Conservation (phyloP, 2,113 vertebrate species). For the Typhlomys cinereus region DNA sequence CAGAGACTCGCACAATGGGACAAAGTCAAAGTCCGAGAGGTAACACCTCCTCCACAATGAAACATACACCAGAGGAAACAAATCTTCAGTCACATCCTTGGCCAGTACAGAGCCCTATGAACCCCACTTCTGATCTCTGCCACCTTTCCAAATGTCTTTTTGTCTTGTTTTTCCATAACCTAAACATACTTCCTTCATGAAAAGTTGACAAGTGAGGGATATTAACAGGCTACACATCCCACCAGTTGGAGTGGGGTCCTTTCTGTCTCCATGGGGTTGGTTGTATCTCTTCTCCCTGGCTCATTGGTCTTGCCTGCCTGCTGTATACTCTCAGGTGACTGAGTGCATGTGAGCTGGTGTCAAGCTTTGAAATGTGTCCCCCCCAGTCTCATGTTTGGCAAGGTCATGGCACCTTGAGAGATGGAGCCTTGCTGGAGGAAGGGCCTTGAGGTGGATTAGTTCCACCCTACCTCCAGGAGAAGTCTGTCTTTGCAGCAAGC, state of each 20-base stretch:
- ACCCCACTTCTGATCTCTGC: neutral
- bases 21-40: neutral
- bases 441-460: too few species aligned
- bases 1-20: neutral
- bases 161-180: neutral
- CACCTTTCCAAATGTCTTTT: neutral
- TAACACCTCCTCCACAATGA: neutral
- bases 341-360: neutral
- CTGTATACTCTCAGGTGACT: neutral
- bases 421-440: too few species aligned
- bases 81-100: fast-evolving
- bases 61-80: neutral
- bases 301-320: neutral
- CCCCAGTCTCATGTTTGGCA: too few species aligned
- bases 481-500: too few species aligned
- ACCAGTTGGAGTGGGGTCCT: too few species aligned
- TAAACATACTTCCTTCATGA: neutral
- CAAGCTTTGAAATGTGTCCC: too few species aligned
- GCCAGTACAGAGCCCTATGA: neutral
- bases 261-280: neutral
- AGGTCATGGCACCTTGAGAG: too few species aligned
- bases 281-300: neutral
- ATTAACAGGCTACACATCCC: neutral
- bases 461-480: too few species aligned
- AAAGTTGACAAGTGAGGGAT: neutral